These are phyloP conservation scores for Channa argus DNA, from an alignment of 2,113 vertebrate genomes.

Conservation along the genomic window DNA sequence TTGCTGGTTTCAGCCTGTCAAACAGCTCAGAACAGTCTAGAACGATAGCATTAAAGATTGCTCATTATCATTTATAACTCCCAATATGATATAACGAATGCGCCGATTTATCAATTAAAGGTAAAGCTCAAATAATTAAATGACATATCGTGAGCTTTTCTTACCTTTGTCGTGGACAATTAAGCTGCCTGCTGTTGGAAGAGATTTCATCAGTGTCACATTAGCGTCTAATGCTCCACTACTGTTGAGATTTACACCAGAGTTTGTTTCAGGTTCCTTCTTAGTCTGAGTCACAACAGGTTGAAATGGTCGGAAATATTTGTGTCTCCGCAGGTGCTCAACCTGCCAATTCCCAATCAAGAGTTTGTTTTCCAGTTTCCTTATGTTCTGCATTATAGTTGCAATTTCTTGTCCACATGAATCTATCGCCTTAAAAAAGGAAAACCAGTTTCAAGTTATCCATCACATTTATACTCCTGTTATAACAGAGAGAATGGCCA, in stretches of 20 bases:
- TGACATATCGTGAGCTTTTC: not conserved
- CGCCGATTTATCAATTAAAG: not conserved
- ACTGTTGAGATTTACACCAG: constrained; percentile 54
- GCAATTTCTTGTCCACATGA: constrained; percentile 81
- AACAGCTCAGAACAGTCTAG: constrained; percentile 89
- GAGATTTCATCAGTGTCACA: constrained; percentile 12
- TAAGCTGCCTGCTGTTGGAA: constrained; percentile 83
- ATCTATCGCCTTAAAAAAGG: constrained; percentile 54
- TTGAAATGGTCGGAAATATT: constrained; percentile 67
- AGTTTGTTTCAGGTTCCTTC: constrained; percentile 16
- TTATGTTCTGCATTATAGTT: constrained; percentile 82
- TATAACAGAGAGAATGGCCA: not conserved
- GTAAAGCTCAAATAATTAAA: not conserved
- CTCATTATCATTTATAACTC: not conserved
- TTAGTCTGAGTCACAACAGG: not conserved
- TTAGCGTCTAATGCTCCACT: constrained; percentile 34
- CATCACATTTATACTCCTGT: not conserved
- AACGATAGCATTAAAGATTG: not conserved
- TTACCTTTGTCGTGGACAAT: constrained; percentile 90
- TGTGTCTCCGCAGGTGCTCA: constrained; percentile 83
- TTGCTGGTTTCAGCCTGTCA: constrained; percentile 77
- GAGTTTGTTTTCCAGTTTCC: constrained; percentile 83
- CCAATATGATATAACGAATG: not conserved
- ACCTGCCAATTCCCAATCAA: constrained; percentile 83
- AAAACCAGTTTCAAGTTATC: not conserved